A percentile compares a stretch with the other conserved stretches of the same genome.
phyloP scores from a whole-genome alignment of 1,140 invertebrate genomes.

The Tetramorium simillimum region DNA sequence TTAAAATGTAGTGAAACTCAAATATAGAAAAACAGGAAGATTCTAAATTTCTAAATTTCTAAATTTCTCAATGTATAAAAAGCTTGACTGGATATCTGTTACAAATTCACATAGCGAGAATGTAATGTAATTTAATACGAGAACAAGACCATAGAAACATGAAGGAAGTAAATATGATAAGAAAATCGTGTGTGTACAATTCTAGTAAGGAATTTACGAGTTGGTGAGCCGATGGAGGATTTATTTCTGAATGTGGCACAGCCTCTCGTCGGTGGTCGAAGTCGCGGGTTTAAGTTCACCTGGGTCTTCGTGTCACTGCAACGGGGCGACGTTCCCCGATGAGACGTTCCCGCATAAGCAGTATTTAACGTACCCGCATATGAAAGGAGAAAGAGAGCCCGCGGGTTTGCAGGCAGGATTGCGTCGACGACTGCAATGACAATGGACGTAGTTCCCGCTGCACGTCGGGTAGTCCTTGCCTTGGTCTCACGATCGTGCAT shows the following conservation, averaged over 20 bases:
- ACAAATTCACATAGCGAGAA: not conserved
- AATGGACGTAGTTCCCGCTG: constrained; percentile 39
- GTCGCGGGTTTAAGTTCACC: constrained; percentile 4
- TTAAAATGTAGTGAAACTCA: not conserved
- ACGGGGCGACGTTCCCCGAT: not conserved
- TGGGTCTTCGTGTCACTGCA: constrained; percentile 12
- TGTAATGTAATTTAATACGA: not conserved
- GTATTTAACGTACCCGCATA: constrained; percentile 45
- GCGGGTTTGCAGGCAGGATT: constrained; percentile 16
- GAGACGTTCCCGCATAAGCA: constrained; percentile 9
- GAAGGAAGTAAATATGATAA: not conserved
- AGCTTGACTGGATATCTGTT: not conserved
- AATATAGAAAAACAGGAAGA: not conserved
- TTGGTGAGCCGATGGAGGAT: not conserved
- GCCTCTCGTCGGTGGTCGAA: not conserved
- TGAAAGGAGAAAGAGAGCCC: constrained; percentile 26
- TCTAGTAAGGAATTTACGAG: not conserved
- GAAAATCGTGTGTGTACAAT: too few species aligned
- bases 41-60: not conserved
- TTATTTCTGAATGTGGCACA: not conserved
- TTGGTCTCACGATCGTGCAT: constrained; percentile 30
- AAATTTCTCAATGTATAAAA: not conserved
- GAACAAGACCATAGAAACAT: not conserved
- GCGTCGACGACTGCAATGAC: constrained; percentile 26
- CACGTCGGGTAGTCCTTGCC: constrained; percentile 5